A percentile compares a stretch with the other conserved stretches of the same genome.
Evolutionary conservation across 1,140 invertebrate species (phyloP).

Genomic region (Tetraneura akinire): DNA sequence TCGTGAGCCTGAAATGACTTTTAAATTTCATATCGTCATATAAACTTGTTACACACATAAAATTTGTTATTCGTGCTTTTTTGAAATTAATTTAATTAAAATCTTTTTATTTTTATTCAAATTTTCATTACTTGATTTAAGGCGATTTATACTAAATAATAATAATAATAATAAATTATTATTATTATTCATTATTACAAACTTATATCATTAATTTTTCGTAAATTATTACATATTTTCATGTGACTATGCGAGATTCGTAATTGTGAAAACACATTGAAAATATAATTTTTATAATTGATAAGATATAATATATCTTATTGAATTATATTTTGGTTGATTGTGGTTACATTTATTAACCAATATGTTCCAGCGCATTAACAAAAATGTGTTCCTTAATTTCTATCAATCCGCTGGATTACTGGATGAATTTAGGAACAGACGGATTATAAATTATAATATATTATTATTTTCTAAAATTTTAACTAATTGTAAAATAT

Average conservation of each 20-base stretch:
- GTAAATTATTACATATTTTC: not conserved
- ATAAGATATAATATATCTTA: not conserved
- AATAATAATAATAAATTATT: too few species aligned
- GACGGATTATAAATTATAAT: too few species aligned
- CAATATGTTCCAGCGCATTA: too few species aligned
- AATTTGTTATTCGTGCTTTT: not conserved
- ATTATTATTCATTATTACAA: not conserved
- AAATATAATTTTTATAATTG: not conserved
- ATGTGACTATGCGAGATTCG: too few species aligned
- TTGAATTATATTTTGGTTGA: not conserved
- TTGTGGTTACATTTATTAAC: not conserved
- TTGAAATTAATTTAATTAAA: not conserved
- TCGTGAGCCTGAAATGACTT: not conserved
- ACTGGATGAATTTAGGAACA: not conserved
- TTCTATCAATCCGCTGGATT: not conserved
- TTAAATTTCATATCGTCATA: not conserved
- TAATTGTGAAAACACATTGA: too few species aligned
- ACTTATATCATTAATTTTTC: not conserved
- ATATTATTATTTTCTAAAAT: too few species aligned
- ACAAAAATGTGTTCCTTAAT: not conserved
- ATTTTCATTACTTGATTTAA: too few species aligned
- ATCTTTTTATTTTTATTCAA: not conserved
- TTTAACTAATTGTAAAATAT: too few species aligned
- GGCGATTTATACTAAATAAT: conserved; percentile 1
- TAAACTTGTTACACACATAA: not conserved